Conservation (phyloP, 2,888 invertebrate species). For the Calliopum simillimum region DNA sequence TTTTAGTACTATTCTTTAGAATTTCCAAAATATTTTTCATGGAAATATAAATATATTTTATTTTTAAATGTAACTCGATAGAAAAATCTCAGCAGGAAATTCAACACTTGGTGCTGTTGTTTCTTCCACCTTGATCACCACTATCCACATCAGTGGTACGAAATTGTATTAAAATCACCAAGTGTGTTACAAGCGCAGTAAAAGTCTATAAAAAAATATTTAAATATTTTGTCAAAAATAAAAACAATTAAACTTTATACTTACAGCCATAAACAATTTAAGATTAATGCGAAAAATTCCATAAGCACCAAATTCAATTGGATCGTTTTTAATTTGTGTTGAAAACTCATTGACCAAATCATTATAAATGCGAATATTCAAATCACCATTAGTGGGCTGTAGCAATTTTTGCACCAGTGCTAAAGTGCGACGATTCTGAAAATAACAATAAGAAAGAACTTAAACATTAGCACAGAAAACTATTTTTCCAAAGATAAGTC, state of each 20-base stretch:
- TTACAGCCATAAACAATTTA: slow-evolving; percentile 15
- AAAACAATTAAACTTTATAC: too few relatives aligned
- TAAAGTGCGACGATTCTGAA: neutral
- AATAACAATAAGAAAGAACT: neutral
- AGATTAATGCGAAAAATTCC: slow-evolving; percentile 15
- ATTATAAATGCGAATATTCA: slow-evolving; percentile 16
- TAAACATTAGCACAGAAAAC: neutral
- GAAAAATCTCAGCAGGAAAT: too few relatives aligned
- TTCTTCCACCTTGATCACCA: too few relatives aligned
- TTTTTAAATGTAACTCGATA: too few relatives aligned
- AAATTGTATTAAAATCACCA: neutral
- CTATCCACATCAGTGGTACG: neutral
- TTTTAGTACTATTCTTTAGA: too few relatives aligned
- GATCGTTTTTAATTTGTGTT: slow-evolving; percentile 17
- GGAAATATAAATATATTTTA: too few relatives aligned
- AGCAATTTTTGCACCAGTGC: neutral
- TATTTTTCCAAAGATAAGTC: too few relatives aligned
- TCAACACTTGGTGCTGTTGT: too few relatives aligned
- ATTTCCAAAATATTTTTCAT: too few relatives aligned
- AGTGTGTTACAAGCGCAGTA: neutral
- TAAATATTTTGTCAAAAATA: too few relatives aligned
- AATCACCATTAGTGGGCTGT: neutral
- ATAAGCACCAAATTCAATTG: slow-evolving; percentile 22
- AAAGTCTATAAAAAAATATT: neutral
- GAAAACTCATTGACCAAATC: slow-evolving; percentile 28